A percentile compares a stretch with the other conserved stretches of the same genome.
Conservation (phyloP, 2,888 invertebrate species). For the Oscheius myriophilus region DNA sequence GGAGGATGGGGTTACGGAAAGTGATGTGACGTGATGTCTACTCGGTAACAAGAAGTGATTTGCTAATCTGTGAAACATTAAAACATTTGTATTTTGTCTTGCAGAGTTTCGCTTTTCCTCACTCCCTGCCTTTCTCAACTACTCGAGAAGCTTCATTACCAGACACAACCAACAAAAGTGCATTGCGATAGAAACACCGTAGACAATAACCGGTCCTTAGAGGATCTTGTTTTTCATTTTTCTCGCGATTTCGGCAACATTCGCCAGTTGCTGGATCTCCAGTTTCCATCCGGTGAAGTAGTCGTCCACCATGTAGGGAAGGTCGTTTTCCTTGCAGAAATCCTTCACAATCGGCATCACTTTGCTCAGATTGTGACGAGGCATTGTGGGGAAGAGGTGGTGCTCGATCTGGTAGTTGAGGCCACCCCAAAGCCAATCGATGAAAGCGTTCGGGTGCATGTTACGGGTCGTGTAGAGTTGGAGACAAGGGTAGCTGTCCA, state of each 20-base stretch:
- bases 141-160: too few species aligned
- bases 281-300: conserved; percentile 67
- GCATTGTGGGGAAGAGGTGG: conserved; percentile 69
- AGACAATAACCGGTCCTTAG: background rate
- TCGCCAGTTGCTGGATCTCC: conserved; percentile 60
- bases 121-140: too few species aligned
- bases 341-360: conserved; percentile 68
- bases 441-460: conserved; percentile 62
- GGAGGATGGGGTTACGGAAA: too few species aligned
- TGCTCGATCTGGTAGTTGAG: conserved; percentile 69
- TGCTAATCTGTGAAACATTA: too few species aligned
- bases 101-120: too few species aligned
- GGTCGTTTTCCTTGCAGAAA: conserved; percentile 62
- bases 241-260: conserved; percentile 61
- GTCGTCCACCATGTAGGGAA: conserved; percentile 70
- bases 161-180: too few species aligned
- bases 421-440: conserved; percentile 69
- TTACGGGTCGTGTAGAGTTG: conserved; percentile 69
- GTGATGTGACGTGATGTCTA: too few species aligned
- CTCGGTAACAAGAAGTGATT: too few species aligned
- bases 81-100: too few species aligned
- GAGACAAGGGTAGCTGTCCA: conserved; percentile 67
- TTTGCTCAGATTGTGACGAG: conserved; percentile 64
- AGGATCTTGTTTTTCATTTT: conserved; percentile 45
- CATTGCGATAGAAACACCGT: too few species aligned